Evolutionary conservation across 30 jellyfish, hydroid and myxozoan species (phyloP).

Genomic region (Phacellophora camtschatica): DNA sequence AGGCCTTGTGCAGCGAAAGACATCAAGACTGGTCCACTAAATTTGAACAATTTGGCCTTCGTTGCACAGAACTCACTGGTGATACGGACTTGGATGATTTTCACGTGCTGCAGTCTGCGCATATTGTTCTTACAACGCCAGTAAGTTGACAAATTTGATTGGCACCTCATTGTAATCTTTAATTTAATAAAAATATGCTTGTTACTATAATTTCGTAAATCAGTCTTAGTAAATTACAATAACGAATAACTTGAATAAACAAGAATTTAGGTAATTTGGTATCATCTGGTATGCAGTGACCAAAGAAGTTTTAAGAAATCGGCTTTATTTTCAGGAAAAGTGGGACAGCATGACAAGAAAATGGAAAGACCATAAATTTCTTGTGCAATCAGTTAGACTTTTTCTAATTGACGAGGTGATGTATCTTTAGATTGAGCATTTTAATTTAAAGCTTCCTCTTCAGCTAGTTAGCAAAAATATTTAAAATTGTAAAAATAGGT

Average conservation of each 20-base stretch:
- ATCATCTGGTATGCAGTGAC: too few species aligned
- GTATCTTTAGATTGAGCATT: background rate
- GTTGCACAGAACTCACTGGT: constrained; percentile 94
- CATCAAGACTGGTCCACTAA: constrained; percentile 86
- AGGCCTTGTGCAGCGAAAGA: constrained; percentile 93
- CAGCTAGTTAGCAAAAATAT: too few species aligned
- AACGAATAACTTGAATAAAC: too few species aligned
- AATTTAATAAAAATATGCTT: too few species aligned
- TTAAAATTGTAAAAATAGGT: too few species aligned
- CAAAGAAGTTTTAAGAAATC: too few species aligned
- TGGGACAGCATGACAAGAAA: constrained; percentile 99
- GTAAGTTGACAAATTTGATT: constrained; percentile 42
- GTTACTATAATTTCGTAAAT: too few species aligned
- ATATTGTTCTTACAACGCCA: constrained; percentile 92
- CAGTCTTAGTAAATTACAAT: too few species aligned
- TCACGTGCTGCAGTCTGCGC: constrained; percentile 80
- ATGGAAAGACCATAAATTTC: constrained; percentile 90
- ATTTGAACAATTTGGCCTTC: constrained; percentile 67
- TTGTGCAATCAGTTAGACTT: constrained; percentile 84
- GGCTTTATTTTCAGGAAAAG: constrained; percentile 79
- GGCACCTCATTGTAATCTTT: too few species aligned
- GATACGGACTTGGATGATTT: constrained; percentile 95
- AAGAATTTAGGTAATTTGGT: too few species aligned
- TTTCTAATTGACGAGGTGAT: constrained; percentile 95
- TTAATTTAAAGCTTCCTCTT: too few species aligned